phyloP scores from a whole-genome alignment of 2,797 vertebrate genomes.

The Dicrostonyx torquatus region DNA sequence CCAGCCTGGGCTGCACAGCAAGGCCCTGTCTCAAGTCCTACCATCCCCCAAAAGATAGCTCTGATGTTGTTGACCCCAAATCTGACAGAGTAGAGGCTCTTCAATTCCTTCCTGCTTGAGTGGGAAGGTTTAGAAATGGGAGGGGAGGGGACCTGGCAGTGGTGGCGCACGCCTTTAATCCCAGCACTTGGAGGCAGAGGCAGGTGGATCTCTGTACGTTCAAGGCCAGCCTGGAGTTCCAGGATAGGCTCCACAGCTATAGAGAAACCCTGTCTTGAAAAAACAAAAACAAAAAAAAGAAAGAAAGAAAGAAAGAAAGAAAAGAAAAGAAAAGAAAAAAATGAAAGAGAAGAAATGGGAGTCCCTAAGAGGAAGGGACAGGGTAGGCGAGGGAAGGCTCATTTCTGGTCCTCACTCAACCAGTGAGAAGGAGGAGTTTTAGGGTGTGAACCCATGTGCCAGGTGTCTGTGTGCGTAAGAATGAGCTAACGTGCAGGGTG shows the following conservation, averaged over 20 bases:
- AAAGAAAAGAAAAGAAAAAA: no score
- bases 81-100: not conserved
- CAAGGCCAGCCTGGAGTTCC: no score
- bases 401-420: conserved; percentile 54
- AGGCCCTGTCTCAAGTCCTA: not conserved
- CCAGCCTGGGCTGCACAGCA: not conserved
- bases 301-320: no score
- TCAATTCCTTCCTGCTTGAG: not conserved
- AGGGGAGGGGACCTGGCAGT: not conserved
- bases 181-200: no score
- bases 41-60: no score
- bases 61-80: not conserved
- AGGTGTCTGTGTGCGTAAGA: not conserved
- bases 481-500: not conserved
- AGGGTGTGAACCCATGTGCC: not conserved
- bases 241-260: no score
- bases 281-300: no score
- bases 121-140: conserved; percentile 4
- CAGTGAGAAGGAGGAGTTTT: conserved; percentile 52
- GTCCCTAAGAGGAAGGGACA: not conserved
- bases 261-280: no score
- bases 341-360: rapidly evolving
- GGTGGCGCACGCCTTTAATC: no score
- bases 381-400: not conserved
- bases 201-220: no score